Percentiles rank a stretch among this genome's conserved stretches.
Evolutionary conservation across 2,888 invertebrate genomes (phyloP).

Genomic region (Empis stercorea): DNA sequence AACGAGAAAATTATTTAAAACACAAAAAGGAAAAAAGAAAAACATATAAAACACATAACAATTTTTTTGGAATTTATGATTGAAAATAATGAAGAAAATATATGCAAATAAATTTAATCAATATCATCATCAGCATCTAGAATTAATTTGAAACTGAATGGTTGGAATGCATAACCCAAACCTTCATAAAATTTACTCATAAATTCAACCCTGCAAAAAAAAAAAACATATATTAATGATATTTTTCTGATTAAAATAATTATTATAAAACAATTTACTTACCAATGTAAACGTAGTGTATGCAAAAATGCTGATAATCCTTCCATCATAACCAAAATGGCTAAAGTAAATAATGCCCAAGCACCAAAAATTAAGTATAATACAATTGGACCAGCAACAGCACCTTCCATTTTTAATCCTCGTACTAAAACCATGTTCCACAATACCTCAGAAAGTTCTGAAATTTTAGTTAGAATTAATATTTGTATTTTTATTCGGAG

Average conservation of each 20-base stretch:
- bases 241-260: too few species aligned
- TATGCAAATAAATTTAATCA: constrained; percentile 10
- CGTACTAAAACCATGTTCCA: constrained; percentile 80
- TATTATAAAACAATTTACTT: too few species aligned
- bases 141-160: constrained; percentile 73
- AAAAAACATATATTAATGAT: too few species aligned
- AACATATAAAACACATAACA: too few species aligned
- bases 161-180: constrained; percentile 67
- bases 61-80: too few species aligned
- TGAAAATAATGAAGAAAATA: too few species aligned
- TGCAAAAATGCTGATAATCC: constrained; percentile 97
- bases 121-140: constrained; percentile 43
- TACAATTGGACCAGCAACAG: constrained; percentile 54
- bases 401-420: constrained; percentile 47
- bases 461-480: constrained; percentile 10
- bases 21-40: too few species aligned
- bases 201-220: constrained; percentile 72
- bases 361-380: constrained; percentile 74
- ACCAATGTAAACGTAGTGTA: constrained; percentile 96
- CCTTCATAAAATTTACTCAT: constrained; percentile 90
- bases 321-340: constrained; percentile 96
- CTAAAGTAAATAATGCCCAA: constrained; percentile 84
- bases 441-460: constrained; percentile 77
- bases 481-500: too few species aligned
- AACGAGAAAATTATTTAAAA: too few species aligned